These are phyloP conservation scores for Acridotheres tristis DNA, from an alignment of 2,797 vertebrate genomes.

Conservation along the genomic window DNA sequence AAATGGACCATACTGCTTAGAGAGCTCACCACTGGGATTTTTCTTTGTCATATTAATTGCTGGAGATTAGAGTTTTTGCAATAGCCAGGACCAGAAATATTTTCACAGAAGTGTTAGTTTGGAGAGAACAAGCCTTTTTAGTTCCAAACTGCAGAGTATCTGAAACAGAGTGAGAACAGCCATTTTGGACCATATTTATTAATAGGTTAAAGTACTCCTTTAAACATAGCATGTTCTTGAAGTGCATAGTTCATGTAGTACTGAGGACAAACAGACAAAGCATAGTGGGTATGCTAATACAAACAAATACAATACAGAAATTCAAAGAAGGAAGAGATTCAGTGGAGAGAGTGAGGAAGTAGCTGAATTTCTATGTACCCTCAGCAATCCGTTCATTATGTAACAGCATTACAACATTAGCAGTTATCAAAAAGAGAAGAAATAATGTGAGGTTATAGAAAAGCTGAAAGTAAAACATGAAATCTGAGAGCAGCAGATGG, in stretches of 20 bases:
- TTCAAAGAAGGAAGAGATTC: background rate
- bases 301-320: background rate
- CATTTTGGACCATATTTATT: background rate
- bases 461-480: background rate
- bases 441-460: constrained; percentile 4
- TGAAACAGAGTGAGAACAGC: background rate
- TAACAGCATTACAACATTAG: background rate
- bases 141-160: background rate
- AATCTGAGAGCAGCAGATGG: constrained; percentile 6
- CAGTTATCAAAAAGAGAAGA: background rate
- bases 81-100: background rate
- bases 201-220: background rate
- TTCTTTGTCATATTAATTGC: background rate
- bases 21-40: background rate
- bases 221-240: background rate
- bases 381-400: background rate
- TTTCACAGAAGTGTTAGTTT: background rate
- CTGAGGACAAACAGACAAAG: background rate
- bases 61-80: background rate
- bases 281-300: background rate
- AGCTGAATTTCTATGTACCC: background rate
- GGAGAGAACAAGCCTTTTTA: background rate
- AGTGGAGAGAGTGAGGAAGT: background rate
- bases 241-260: background rate
- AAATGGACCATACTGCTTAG: background rate